These are phyloP conservation scores for Danio jaintianensis DNA, from an alignment of 2,797 vertebrate species.

Conservation along the genomic window DNA sequence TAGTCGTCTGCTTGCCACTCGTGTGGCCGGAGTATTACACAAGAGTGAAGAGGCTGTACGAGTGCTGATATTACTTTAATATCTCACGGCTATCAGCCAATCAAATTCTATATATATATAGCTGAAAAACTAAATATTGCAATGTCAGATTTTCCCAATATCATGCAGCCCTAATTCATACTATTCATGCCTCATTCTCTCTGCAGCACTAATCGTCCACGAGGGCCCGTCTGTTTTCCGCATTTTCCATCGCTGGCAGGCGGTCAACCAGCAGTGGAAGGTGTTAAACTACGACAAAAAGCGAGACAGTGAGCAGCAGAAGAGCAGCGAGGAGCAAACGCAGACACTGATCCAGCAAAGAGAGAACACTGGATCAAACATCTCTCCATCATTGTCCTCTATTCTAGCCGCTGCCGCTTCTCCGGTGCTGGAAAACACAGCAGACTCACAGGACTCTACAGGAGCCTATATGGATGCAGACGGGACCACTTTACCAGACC, in stretches of 20 bases:
- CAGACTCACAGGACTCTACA: conserved; percentile 62
- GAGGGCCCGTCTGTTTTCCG: conserved; percentile 98
- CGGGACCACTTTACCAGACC: conserved; percentile 84
- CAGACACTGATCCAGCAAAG: conserved; percentile 73
- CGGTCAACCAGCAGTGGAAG: conserved; percentile 99
- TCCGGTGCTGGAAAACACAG: conserved; percentile 73
- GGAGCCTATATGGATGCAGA: conserved; percentile 66
- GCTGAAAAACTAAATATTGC: no score
- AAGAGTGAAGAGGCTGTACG: no score
- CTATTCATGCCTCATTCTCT: neutral
- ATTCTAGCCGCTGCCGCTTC: conserved; percentile 82
- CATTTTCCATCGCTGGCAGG: conserved; percentile 99
- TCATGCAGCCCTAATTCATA: no score
- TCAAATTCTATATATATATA: no score
- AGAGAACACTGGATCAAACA: conserved; percentile 80
- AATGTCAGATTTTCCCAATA: no score
- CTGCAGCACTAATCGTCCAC: conserved; percentile 79
- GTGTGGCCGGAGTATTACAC: no score
- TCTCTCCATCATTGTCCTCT: conserved; percentile 88
- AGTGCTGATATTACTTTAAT: no score
- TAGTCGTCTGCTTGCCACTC: no score
- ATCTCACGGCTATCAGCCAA: no score
- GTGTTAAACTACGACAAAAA: conserved; percentile 98
- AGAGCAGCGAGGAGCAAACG: conserved; percentile 84
- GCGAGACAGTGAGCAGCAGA: conserved; percentile 91